phyloP scores from a whole-genome alignment of 2,113 vertebrate species.

The Phocoena phocoena region DNA sequence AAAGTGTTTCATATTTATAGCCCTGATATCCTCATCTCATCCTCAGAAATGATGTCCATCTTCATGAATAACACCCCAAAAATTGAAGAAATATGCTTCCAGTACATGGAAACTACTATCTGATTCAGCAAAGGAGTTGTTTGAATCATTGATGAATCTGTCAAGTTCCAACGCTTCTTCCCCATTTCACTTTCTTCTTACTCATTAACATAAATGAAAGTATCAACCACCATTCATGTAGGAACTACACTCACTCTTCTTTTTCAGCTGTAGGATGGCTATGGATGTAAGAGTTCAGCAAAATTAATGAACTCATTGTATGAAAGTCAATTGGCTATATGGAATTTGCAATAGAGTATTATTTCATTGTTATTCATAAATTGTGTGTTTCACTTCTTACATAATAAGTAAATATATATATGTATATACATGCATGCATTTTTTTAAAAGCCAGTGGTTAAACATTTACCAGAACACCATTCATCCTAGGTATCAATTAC shows the following conservation, averaged over 20 bases:
- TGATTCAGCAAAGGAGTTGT: slow-evolving; percentile 16
- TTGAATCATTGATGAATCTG: neutral
- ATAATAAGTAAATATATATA: neutral
- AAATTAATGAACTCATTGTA: slow-evolving; percentile 27
- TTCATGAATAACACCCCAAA: neutral
- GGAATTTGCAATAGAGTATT: neutral
- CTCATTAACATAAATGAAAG: neutral
- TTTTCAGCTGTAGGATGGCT: neutral
- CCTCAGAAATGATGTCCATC: neutral
- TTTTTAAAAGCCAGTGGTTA: neutral
- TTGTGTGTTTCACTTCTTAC: neutral
- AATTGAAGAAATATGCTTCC: neutral
- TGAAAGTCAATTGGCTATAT: neutral
- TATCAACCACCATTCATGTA: neutral
- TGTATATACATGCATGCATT: neutral
- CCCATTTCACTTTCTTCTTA: slow-evolving; percentile 41
- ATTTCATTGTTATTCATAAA: slow-evolving; percentile 35
- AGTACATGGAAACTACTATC: neutral
- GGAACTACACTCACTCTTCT: neutral
- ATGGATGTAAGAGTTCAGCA: neutral
- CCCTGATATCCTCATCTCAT: neutral
- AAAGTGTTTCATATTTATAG: neutral
- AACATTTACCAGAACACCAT: neutral
- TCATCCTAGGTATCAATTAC: neutral
- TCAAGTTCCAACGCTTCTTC: neutral